Conservation (phyloP, 1,140 invertebrate genomes). For the Arctopsyche grandis region DNA sequence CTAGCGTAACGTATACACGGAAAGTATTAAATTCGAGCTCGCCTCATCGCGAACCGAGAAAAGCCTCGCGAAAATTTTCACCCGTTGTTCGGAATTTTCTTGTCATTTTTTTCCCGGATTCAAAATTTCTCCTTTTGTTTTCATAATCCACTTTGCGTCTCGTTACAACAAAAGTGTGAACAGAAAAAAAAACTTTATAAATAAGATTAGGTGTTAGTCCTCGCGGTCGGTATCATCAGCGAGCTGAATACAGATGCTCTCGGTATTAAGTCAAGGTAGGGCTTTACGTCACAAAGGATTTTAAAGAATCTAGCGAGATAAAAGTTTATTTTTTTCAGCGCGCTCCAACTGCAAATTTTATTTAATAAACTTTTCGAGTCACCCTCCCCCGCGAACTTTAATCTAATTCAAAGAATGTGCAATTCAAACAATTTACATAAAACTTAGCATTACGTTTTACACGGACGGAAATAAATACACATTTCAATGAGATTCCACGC, state of each 20-base stretch:
- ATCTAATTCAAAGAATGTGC: neutral
- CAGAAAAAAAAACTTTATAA: conserved; percentile 36
- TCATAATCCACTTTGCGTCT: conserved; percentile 40
- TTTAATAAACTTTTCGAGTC: neutral
- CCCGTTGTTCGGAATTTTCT: conserved; percentile 18
- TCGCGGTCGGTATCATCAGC: conserved; percentile 34
- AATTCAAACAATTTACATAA: neutral
- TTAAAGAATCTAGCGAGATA: neutral
- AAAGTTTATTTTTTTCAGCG: neutral
- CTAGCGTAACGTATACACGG: neutral
- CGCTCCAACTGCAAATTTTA: conserved; percentile 1
- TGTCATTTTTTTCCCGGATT: conserved; percentile 21
- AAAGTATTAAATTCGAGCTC: conserved; percentile 7
- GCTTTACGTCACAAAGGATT: conserved; percentile 20
- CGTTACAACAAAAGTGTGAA: conserved; percentile 34
- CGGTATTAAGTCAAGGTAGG: conserved; percentile 14
- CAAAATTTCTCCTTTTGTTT: conserved; percentile 31
- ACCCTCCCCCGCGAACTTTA: neutral
- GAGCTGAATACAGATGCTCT: conserved; percentile 26
- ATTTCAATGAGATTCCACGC: too few relatives aligned
- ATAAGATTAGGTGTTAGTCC: conserved; percentile 35
- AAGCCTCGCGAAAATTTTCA: neutral
- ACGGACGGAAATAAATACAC: neutral
- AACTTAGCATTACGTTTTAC: neutral
- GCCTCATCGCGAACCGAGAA: neutral